Percentiles rank a stretch among this genome's conserved stretches.
Conservation (phyloP, 2,888 invertebrate species). For the Chrysolina oricalcia region DNA sequence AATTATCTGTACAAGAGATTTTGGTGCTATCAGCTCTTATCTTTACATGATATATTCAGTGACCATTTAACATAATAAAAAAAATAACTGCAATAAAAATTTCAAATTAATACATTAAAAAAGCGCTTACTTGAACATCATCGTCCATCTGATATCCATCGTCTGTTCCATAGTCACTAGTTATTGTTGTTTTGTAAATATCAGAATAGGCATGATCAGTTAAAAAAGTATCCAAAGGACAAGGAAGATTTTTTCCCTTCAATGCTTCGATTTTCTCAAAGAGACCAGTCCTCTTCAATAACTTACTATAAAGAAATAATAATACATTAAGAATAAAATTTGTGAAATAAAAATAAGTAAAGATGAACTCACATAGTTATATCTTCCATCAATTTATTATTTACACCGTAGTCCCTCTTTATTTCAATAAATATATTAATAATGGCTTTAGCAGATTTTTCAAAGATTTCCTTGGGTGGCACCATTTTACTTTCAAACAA, state of each 20-base stretch:
- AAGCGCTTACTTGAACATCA: conserved; percentile 14
- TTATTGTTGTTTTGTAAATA: conserved; percentile 48
- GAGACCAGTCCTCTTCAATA: conserved; percentile 49
- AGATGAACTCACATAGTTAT: conserved; percentile 52
- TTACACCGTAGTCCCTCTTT: conserved; percentile 43
- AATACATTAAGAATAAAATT: conserved; percentile 1
- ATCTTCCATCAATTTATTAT: conserved; percentile 51
- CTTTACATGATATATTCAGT: too few relatives aligned
- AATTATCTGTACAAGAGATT: too few relatives aligned
- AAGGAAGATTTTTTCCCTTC: conserved; percentile 47
- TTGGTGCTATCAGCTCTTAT: too few relatives aligned
- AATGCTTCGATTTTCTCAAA: conserved; percentile 48
- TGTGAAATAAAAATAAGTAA: conserved; percentile 6
- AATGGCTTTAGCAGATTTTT: conserved; percentile 49
- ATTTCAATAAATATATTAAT: conserved; percentile 51
- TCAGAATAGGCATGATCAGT: conserved; percentile 39
- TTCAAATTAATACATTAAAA: neutral
- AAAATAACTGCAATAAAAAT: neutral
- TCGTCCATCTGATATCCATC: conserved; percentile 34
- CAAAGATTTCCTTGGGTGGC: conserved; percentile 41
- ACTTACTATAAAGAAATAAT: conserved; percentile 43
- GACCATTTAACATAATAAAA: neutral
- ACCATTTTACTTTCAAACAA: conserved; percentile 45
- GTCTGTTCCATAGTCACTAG: conserved; percentile 57
- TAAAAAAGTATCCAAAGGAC: conserved; percentile 46